phyloP scores from a whole-genome alignment of 2,888 invertebrate species.

The Nymphalis polychloros region DNA sequence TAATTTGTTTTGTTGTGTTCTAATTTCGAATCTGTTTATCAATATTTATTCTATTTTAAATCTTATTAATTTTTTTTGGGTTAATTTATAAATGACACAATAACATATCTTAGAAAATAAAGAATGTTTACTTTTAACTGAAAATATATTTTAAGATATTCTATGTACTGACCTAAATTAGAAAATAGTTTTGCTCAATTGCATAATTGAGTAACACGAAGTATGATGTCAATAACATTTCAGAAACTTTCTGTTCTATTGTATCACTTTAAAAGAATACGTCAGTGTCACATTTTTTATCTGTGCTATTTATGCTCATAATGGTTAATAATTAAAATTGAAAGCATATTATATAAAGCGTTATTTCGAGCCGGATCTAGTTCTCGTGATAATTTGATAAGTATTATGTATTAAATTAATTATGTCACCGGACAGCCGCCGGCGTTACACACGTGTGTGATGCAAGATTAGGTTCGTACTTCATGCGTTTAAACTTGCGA shows the following conservation, averaged over 20 bases:
- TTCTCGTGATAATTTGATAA: conserved; percentile 32
- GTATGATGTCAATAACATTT: not conserved
- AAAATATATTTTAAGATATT: not conserved
- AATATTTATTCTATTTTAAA: not conserved
- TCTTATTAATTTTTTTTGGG: too few species aligned
- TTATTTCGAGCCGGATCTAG: conserved; percentile 26
- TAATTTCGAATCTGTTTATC: too few species aligned
- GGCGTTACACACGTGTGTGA: conserved; percentile 4
- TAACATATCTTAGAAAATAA: too few species aligned
- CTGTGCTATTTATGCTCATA: conserved; percentile 2
- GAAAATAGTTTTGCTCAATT: not conserved
- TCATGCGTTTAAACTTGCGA: not conserved
- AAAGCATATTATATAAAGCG: conserved; percentile 25
- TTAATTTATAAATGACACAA: too few species aligned
- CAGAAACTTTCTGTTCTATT: conserved; percentile 8
- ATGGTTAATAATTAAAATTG: conserved; percentile 11
- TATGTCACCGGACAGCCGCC: conserved; percentile 17
- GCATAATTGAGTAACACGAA: conserved; percentile 1
- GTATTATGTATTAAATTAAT: conserved; percentile 27
- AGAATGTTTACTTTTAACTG: not conserved
- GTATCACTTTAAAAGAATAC: not conserved
- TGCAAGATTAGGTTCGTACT: conserved; percentile 9
- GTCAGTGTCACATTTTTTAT: not conserved
- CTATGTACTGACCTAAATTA: not conserved
- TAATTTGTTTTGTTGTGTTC: too few species aligned